phyloP scores from a whole-genome alignment of 1,140 invertebrate species.

The Bombus confusus region DNA sequence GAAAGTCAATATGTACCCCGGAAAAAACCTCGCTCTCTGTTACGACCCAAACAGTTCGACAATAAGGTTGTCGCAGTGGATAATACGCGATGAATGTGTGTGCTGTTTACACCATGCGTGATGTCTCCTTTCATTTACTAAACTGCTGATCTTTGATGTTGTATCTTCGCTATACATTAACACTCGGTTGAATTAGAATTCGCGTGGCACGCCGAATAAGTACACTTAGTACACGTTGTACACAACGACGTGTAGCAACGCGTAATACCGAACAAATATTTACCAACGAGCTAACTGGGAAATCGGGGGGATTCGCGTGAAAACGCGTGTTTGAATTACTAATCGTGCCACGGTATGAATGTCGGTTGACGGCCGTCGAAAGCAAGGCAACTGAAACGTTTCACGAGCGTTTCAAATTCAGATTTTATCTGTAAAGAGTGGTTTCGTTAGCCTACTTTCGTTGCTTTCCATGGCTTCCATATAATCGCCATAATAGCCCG shows the following conservation, averaged over 20 bases:
- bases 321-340: conserved; percentile 14
- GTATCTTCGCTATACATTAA: neutral
- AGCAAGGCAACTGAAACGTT: neutral
- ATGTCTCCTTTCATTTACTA: neutral
- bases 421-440: conserved; percentile 33
- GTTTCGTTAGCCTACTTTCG: conserved; percentile 44
- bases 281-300: neutral
- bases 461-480: conserved; percentile 5
- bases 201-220: neutral
- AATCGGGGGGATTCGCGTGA: neutral
- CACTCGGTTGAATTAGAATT: conserved; percentile 2
- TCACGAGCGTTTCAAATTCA: neutral
- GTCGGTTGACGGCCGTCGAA: neutral
- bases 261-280: conserved; percentile 8
- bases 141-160: neutral
- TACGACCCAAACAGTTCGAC: conserved; percentile 1
- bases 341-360: neutral
- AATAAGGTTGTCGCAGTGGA: neutral
- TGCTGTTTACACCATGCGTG: conserved; percentile 11
- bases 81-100: neutral
- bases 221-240: neutral
- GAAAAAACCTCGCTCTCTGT: neutral
- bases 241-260: neutral
- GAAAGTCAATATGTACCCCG: neutral
- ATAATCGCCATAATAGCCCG: conserved; percentile 3